Conservation (phyloP, 1,140 invertebrate species). For the Lerema accius region DNA sequence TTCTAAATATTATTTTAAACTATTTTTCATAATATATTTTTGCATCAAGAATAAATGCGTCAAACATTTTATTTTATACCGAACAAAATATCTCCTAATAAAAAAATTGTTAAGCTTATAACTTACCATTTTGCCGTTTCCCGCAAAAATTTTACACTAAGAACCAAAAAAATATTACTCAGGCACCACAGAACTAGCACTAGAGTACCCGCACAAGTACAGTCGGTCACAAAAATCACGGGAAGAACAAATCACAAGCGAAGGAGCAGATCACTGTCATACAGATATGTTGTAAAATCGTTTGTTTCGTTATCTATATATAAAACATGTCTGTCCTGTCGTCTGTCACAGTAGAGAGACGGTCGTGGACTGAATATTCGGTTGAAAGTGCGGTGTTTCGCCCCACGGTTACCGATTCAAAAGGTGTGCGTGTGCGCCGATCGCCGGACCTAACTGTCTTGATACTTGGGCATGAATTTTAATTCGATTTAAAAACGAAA, state of each 20-base stretch:
- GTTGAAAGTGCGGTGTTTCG: constrained; percentile 63
- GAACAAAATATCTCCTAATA: background rate
- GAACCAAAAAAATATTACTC: constrained; percentile 39
- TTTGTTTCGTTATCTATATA: constrained; percentile 48
- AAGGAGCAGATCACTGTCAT: constrained; percentile 40
- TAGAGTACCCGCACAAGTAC: constrained; percentile 54
- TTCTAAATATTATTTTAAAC: background rate
- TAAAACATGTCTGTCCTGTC: constrained; percentile 63
- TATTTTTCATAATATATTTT: too few species aligned
- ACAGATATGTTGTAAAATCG: constrained; percentile 38
- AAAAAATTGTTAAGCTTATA: constrained; percentile 5
- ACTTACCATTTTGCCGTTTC: constrained; percentile 61
- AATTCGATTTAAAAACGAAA: constrained; percentile 71
- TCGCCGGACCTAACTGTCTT: constrained; percentile 70
- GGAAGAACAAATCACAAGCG: constrained; percentile 43
- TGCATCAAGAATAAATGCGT: too few species aligned
- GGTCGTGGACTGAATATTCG: constrained; percentile 65
- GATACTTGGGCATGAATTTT: constrained; percentile 71
- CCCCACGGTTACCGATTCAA: constrained; percentile 59
- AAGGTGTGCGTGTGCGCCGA: constrained; percentile 57
- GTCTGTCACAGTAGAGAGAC: constrained; percentile 69
- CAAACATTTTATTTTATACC: too few species aligned
- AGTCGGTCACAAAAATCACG: constrained; percentile 53
- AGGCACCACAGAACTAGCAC: constrained; percentile 52
- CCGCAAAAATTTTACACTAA: constrained; percentile 45